phyloP scores from a whole-genome alignment of 2,113 vertebrate species.

The Atractosteus spatula region DNA sequence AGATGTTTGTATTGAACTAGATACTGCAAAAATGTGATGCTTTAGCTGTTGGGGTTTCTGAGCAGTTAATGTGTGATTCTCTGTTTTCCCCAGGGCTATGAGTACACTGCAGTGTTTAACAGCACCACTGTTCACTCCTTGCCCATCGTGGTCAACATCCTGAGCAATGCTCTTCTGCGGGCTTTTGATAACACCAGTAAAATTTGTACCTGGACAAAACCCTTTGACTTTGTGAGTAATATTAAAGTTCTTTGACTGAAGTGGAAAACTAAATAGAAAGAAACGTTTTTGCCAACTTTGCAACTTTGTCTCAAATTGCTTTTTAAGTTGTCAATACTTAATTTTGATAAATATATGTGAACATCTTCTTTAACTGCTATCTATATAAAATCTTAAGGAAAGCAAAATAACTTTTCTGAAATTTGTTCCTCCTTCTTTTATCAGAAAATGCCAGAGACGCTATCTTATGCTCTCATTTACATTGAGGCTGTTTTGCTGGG shows the following conservation, averaged over 20 bases:
- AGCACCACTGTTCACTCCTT: constrained; percentile 90
- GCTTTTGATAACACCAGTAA: constrained; percentile 73
- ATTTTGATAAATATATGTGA: background rate
- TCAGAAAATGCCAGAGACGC: constrained; percentile 63
- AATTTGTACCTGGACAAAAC: constrained; percentile 87
- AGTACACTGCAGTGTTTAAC: constrained; percentile 79
- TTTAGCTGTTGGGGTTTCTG: too few species aligned
- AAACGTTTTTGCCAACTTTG: too few species aligned
- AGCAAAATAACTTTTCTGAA: background rate
- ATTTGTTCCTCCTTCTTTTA: background rate
- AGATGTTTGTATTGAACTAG: too few species aligned
- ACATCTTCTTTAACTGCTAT: too few species aligned
- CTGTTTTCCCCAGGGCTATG: constrained; percentile 65
- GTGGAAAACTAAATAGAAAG: too few species aligned
- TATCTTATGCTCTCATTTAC: constrained; percentile 62
- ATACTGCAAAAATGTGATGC: too few species aligned
- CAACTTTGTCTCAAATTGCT: background rate
- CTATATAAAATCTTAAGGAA: too few species aligned
- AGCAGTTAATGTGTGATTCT: constrained; percentile 1
- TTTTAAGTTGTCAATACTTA: background rate
- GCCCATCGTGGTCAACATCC: constrained; percentile 83
- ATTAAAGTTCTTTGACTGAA: too few species aligned
- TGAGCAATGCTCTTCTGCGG: constrained; percentile 85
- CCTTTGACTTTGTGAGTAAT: constrained; percentile 75
- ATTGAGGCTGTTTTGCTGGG: constrained; percentile 83